Evolutionary conservation across 2,888 invertebrate species (phyloP).

Genomic region (Drosophila dives): DNA sequence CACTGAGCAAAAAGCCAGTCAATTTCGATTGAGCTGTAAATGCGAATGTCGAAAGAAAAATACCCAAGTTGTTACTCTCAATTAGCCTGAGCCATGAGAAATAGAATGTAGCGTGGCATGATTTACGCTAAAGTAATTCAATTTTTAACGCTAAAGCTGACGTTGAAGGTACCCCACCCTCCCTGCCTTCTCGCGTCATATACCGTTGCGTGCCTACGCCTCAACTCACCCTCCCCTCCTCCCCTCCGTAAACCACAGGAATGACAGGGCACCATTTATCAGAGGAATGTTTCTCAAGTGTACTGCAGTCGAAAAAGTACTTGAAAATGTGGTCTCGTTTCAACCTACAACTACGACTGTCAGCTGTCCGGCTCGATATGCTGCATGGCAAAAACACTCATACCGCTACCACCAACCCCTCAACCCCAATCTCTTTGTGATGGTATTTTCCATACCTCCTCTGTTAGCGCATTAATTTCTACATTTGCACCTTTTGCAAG

Average conservation of each 20-base stretch:
- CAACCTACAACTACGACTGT: slow-evolving; percentile 46
- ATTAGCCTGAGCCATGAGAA: slow-evolving; percentile 12
- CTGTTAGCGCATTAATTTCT: slow-evolving; percentile 28
- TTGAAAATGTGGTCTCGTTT: slow-evolving; percentile 53
- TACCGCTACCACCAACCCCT: neutral
- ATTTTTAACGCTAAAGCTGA: slow-evolving; percentile 32
- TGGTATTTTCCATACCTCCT: neutral
- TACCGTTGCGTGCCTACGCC: slow-evolving; percentile 11
- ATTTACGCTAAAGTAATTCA: slow-evolving; percentile 37
- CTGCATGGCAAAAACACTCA: slow-evolving; percentile 6
- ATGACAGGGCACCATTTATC: slow-evolving; percentile 79
- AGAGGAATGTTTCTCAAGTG: slow-evolving; percentile 66
- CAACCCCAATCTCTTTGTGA: neutral
- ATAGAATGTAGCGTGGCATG: slow-evolving; percentile 11
- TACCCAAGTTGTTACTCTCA: slow-evolving; percentile 29
- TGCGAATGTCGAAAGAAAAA: neutral
- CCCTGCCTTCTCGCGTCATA: neutral
- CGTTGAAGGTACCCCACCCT: neutral
- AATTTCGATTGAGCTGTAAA: neutral
- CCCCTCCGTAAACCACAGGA: neutral
- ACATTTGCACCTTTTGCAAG: slow-evolving; percentile 46
- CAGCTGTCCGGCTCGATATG: slow-evolving; percentile 73
- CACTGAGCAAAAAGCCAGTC: neutral
- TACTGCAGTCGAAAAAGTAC: slow-evolving; percentile 60
- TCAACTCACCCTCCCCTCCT: neutral